Base-by-base conservation (phyloP, 2,797 vertebrate genomes). In the Danionella dracula region DNA sequence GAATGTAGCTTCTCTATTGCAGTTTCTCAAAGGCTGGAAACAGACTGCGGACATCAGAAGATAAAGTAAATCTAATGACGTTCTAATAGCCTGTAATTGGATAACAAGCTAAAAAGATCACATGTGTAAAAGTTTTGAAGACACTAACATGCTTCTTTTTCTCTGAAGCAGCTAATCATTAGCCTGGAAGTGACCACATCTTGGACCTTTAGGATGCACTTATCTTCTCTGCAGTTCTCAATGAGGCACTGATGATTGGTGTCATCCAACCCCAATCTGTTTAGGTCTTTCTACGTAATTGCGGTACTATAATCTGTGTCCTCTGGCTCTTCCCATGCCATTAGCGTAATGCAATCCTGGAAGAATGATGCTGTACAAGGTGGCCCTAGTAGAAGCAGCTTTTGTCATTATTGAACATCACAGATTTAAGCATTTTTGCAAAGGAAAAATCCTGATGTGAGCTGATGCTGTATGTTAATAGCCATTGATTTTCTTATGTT, bases 321-420 rank as follows among this genome's bases (percentile, higher is more conserved):
- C 81, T 66, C 76, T 73, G 57, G 72, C 78, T 75, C 31, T 48
- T 81, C 69, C 65, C 10, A 46, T 59, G 67, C 67, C 66, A 81
- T 87, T 85, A 82, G 41, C 53, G 80, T 78, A 87, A 87, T 55
- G 68, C 35, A 70, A 85, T 76, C 79, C 78, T 50, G 45, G 12
- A 68, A 66, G 66, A 69, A 79, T 54, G 57, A 44, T 53, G 7
- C 57, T 32, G 19, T 4, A 57, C 42, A 73, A 68, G 77, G 59
- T 57, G 45, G 60, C 70, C 73, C 57, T 37, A 23, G n/a, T 9
- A 31, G 29, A 5, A 31, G 55, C 77, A 77, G 71, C 44, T 71
- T 66, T 3, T 4, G 3, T 75, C 75, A 85, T 83, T 83, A 73
- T 9, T 5, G 53, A 60, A 65, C 77, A 78, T 77, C 77, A 86